Base-by-base conservation (phyloP, 1,140 invertebrate species). In the Melanaphis sacchari region DNA sequence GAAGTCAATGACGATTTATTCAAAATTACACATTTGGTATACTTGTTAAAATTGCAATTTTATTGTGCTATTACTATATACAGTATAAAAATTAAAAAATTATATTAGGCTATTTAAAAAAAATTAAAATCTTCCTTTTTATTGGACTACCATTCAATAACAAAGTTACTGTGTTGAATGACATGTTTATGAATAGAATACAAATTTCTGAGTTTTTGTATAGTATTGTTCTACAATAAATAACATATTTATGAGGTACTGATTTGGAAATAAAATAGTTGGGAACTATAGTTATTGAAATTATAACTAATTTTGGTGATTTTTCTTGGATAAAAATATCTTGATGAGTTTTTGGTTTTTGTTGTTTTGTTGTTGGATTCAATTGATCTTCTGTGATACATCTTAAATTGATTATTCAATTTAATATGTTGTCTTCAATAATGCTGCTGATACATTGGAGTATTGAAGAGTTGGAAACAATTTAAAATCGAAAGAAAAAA, bases 1-100 rank as follows among this genome's bases (percentile, higher is more conserved):
- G 4, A 90, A 59, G 11, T 76, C 31, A 22, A 89, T 38, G 43
- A 89, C 59, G 36, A 91, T 91, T 38, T n/a, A 46, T 49, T 95
- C 38, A 90, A n/a, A 94, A 94, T 88, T 41, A 87, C 38, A 54
- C 49, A 90, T 82, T 92, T 93, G 93, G 46, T 82, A 38, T 91
- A 94, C 66, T 93, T 93, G 38, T 8, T 66, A 41, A 49, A 81
- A 92, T 36, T 24, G 59, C 76, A 66, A 76, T 40, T 40, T 41
- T 90, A 40, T 40, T 66, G 38, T 66, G 54, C 52, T 90, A n/a
- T 90, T 90, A 46, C 38, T 90, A 43, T 76, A n/a, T 6, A 31
- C 18, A n/a, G 15, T 76, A 76, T n/a, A 76, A 76, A 76, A 26
- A 41, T 26, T n/a, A n/a, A n/a, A n/a, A 90, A 90, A 66, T 59